Evolutionary conservation across 2,797 vertebrate species (phyloP).

Genomic region (Adrianichthys oophorus): DNA sequence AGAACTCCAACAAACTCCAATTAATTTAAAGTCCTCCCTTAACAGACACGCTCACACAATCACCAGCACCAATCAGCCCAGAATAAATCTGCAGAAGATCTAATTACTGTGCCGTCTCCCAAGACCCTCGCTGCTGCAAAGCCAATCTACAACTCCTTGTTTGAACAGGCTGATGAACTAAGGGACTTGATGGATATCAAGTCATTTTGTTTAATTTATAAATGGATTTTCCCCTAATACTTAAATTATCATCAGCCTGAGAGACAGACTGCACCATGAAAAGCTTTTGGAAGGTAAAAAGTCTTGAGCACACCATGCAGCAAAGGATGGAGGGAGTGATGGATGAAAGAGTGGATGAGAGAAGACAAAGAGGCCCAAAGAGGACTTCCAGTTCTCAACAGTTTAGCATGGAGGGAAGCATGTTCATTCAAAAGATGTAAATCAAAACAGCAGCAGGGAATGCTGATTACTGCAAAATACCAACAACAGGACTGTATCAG

Average conservation of each 20-base stretch:
- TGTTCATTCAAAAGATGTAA: too few relatives aligned
- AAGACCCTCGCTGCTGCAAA: conserved; percentile 88
- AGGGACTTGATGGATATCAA: conserved; percentile 98
- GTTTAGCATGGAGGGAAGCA: too few relatives aligned
- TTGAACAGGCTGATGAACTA: conserved; percentile 99
- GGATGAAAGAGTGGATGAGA: conserved; percentile 13
- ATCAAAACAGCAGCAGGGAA: background rate
- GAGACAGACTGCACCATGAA: conserved; percentile 24
- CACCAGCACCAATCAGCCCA: conserved; percentile 89
- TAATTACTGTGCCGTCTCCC: conserved; percentile 97
- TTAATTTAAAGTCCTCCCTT: conserved; percentile 87
- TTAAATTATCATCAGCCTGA: conserved; percentile 98
- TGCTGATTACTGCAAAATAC: conserved; percentile 1
- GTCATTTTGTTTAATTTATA: conserved; percentile 99
- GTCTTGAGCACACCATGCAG: conserved; percentile 29
- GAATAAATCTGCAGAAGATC: conserved; percentile 99
- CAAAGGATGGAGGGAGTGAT: conserved; percentile 30
- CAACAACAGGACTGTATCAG: conserved; percentile 3
- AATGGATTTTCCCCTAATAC: conserved; percentile 99
- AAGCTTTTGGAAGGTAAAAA: conserved; percentile 30
- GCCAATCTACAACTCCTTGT: conserved; percentile 85
- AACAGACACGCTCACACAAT: conserved; percentile 2
- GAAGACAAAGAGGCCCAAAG: conserved; percentile 21
- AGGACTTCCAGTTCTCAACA: conserved; percentile 4
- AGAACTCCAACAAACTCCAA: conserved; percentile 86